phyloP scores from a whole-genome alignment of 35 echinoderm and acorn worm genomes.

The Lytechinus variegatus region DNA sequence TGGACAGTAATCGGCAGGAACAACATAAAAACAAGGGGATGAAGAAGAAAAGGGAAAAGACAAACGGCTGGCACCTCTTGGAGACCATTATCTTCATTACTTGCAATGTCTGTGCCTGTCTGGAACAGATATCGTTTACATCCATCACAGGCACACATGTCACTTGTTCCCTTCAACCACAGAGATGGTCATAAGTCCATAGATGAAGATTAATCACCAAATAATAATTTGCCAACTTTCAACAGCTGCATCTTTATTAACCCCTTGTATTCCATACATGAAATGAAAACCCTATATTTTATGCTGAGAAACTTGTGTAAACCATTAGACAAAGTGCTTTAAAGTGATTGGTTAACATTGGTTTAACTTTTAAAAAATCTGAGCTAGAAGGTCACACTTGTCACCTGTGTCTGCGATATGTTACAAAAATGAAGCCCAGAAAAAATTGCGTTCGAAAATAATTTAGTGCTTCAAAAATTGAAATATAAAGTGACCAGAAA shows the following conservation, averaged over 20 bases:
- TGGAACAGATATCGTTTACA: background rate
- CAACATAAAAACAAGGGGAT: background rate
- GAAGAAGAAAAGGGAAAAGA: background rate
- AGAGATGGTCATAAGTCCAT: background rate
- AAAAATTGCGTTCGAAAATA: too few relatives aligned
- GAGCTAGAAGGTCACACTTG: too few relatives aligned
- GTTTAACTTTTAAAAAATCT: too few relatives aligned
- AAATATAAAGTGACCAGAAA: too few relatives aligned
- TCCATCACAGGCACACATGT: background rate
- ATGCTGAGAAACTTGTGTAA: too few relatives aligned
- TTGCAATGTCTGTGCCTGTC: constrained; percentile 8
- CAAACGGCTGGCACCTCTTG: background rate
- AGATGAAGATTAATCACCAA: background rate
- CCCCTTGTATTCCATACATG: background rate
- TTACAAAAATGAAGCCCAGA: too few relatives aligned
- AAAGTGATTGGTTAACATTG: too few relatives aligned
- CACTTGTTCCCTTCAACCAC: background rate
- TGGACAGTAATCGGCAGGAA: constrained; percentile 9
- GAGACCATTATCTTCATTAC: constrained; percentile 13
- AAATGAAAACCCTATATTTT: too few relatives aligned
- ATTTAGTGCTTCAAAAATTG: too few relatives aligned
- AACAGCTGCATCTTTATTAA: background rate
- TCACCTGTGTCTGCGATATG: too few relatives aligned
- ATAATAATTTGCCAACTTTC: background rate
- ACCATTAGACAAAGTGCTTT: too few relatives aligned